Base-by-base conservation (phyloP, 1,140 invertebrate genomes). In the Grapholita molesta region DNA sequence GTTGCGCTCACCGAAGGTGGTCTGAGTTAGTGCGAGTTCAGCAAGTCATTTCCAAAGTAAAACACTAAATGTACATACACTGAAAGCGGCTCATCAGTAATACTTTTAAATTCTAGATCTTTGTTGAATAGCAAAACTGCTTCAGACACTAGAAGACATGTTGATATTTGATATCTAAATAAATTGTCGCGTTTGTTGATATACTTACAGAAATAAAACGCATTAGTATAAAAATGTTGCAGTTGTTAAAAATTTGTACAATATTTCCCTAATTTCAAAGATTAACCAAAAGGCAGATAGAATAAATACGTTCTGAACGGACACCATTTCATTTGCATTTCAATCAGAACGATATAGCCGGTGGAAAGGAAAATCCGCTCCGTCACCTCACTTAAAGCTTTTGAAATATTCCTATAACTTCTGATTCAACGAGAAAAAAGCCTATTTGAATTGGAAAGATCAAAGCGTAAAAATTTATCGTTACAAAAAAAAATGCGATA, bases 381-480 rank as follows among this genome's bases (percentile, higher is more conserved):
- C 82, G 83, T 86, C 83, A 83, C 87, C 82, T 91, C 83, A 89
- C 85, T 89, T 89, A 85, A 91, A 88, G 88, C 85, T 88, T 88
- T 89, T 88, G 80, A 89, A 90, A 90, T 91, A 90, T 91, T 89
- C 87, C 84, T 87, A 90, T 91, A 91, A 91, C 84, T 91, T 91
- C 79, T 87, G 85, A 88, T 83, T 87, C 84, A 80, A 85, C 80
- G 83, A 80, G 79, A 83, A 84, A 83, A 91, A 91, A 88, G 86
- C 88, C 86, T 88, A 89, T 90, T 91, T 90, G 85, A 91, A 88
- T 89, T 90, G 84, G 86, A 86, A 88, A 91, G 88, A 91, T 91
- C 87, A 90, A 88, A 91, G 86, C 83, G 85, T 87, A 85, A 87
- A 91, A 91, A 91, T 90, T 91, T 89, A 89, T 89, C 83, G 85